These are phyloP conservation scores for Tenualosa ilisha DNA, from an alignment of 2,797 vertebrate species.

Conservation along the genomic window DNA sequence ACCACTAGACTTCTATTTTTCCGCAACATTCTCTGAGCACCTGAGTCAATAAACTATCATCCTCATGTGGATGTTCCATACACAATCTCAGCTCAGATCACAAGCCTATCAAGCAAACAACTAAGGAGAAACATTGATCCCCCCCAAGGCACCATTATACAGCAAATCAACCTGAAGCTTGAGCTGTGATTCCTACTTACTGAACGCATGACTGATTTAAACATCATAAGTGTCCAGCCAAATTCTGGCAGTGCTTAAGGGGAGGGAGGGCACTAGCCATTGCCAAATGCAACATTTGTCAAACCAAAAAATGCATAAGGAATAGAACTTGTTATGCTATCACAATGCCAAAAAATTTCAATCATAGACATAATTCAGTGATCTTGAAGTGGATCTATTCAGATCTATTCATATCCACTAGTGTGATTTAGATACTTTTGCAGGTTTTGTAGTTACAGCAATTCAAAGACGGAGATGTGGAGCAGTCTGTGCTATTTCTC, in stretches of 20 bases:
- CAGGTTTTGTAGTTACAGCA: neutral
- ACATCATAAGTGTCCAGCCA: neutral
- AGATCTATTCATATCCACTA: too few species aligned
- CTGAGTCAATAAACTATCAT: neutral
- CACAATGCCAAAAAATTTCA: neutral
- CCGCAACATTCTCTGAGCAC: neutral
- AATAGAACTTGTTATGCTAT: too few species aligned
- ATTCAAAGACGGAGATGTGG: conserved; percentile 20
- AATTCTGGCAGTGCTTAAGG: too few species aligned
- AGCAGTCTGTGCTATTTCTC: conserved; percentile 31
- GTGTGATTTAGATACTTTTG: too few species aligned
- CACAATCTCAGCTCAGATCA: neutral
- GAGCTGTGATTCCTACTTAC: neutral
- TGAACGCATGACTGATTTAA: neutral
- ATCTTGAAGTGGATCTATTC: too few species aligned
- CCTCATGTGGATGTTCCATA: neutral
- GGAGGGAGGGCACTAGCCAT: too few species aligned
- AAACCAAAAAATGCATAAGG: neutral
- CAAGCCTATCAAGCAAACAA: neutral
- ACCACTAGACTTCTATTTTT: neutral
- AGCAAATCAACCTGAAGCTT: neutral
- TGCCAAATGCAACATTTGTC: neutral
- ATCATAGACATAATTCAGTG: neutral
- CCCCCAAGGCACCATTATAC: neutral
- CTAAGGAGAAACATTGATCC: neutral